Conservation (phyloP, 2,113 vertebrate genomes). For the Stictonetta naevosa region DNA sequence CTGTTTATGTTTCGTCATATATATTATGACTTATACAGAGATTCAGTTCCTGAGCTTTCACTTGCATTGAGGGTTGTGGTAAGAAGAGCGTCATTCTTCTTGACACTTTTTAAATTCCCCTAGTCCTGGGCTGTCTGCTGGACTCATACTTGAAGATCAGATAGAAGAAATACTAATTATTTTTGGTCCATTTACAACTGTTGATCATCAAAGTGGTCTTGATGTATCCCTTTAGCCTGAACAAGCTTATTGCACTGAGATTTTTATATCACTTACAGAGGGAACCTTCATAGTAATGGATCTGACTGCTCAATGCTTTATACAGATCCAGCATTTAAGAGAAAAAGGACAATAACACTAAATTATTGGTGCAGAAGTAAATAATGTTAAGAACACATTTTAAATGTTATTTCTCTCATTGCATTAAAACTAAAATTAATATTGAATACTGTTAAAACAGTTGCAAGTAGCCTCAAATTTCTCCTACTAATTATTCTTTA, state of each 20-base stretch:
- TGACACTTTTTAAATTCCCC: background rate
- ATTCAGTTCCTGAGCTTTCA: background rate
- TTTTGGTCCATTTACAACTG: background rate
- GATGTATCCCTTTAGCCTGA: background rate
- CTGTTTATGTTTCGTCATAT: background rate
- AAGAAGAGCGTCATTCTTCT: background rate
- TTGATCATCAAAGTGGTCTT: background rate
- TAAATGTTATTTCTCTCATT: background rate
- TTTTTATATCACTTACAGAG: background rate
- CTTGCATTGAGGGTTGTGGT: background rate
- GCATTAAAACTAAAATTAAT: background rate
- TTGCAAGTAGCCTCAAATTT: background rate
- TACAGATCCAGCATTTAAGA: background rate
- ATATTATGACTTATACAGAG: background rate
- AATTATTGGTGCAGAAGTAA: background rate
- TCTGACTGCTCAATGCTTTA: background rate
- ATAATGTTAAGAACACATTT: background rate
- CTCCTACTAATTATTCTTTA: background rate
- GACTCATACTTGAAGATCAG: background rate
- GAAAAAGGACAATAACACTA: background rate
- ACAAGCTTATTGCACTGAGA: background rate
- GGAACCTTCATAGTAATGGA: background rate
- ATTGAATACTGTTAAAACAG: background rate
- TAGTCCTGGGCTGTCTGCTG: background rate
- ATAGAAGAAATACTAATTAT: background rate